A percentile compares a stretch with the other conserved stretches of the same genome.
These are phyloP conservation scores for Microtus ochrogaster DNA, from an alignment of 2,113 vertebrate species.

Conservation along the genomic window DNA sequence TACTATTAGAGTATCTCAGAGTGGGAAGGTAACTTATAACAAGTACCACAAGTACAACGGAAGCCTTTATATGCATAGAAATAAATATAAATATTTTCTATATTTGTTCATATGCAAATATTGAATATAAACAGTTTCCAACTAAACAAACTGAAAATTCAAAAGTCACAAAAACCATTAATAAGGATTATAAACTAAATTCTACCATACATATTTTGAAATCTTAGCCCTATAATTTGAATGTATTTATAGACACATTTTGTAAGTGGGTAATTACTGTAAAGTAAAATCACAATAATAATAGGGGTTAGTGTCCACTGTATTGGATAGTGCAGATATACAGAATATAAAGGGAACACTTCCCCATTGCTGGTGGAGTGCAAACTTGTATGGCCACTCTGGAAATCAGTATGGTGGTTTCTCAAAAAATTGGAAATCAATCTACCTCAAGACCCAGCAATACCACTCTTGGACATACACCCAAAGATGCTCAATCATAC, in stretches of 20 bases:
- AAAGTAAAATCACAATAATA: conserved; percentile 8
- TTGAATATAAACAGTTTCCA: conserved; percentile 54
- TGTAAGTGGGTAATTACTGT: conserved; percentile 27
- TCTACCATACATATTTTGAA: neutral
- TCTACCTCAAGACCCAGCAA: no score
- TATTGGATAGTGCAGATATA: neutral
- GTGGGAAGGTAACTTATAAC: neutral
- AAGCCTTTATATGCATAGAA: conserved; percentile 54
- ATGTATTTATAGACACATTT: neutral
- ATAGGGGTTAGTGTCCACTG: neutral
- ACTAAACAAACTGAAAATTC: conserved; percentile 47
- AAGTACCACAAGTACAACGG: conserved; percentile 33
- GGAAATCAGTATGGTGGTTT: no score
- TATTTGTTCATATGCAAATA: conserved; percentile 45
- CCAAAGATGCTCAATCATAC: no score
- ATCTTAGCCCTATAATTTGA: neutral
- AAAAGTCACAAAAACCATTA: conserved; percentile 49
- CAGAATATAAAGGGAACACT: neutral
- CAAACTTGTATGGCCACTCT: no score
- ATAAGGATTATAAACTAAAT: neutral
- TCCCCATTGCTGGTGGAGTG: no score
- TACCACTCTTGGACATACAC: no score
- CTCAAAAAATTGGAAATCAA: no score
- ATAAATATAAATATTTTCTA: conserved; percentile 7
- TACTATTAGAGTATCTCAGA: conserved; percentile 21